Evolutionary conservation across 2,113 vertebrate species (phyloP), one percentile per base, ranked within the genome.

Genomic region (Hippopotamus amphibius): DNA sequence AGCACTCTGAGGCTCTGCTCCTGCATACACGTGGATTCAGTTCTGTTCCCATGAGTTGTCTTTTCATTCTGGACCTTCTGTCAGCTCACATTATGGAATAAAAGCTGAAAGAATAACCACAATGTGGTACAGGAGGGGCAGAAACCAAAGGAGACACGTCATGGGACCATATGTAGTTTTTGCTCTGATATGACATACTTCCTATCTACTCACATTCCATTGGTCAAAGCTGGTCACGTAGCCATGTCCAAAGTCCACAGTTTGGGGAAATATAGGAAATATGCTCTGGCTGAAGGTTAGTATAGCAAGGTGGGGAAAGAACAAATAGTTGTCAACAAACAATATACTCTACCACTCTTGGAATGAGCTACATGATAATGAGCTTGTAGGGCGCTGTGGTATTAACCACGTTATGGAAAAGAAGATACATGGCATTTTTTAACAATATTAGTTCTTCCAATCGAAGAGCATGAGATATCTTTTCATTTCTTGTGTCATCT

Each of bases 331-430:
- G 37, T 37, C 37, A 37, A 37, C 37, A 37, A 37, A 37, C 41
- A 61, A 61, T 1, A 61, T 0, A 43, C 5, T 43, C 37, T 12
- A 19, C 0, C 43, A 16, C 57, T 82, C 21, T 79, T 79, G 50
- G n/a, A 81, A 59, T 41, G 13, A 55, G 21, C 14, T 16, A 26
- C 4, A 1, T 59, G 55, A 57, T 33, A 59, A 2, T 0, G 0
- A 59, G n/a, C 55, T 81, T 81, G 11, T 26, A 43, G 22, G n/a
- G n/a, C n/a, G 59, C 12, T 59, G 8, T 6, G 22, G 28, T 16
- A 13, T 81, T 28, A 37, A 37, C 37, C 13, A 37, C 16, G 4
- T 11, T 5, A 81, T 3, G 13, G 21, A 6, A 81, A 59, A 43
- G 28, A 81, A 57, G 4, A 0, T 59, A 26, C 11, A 43, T 28